Percentiles rank a stretch among this genome's conserved stretches.
Conservation (phyloP, 2,888 invertebrate genomes). For the Piscicola geometra region DNA sequence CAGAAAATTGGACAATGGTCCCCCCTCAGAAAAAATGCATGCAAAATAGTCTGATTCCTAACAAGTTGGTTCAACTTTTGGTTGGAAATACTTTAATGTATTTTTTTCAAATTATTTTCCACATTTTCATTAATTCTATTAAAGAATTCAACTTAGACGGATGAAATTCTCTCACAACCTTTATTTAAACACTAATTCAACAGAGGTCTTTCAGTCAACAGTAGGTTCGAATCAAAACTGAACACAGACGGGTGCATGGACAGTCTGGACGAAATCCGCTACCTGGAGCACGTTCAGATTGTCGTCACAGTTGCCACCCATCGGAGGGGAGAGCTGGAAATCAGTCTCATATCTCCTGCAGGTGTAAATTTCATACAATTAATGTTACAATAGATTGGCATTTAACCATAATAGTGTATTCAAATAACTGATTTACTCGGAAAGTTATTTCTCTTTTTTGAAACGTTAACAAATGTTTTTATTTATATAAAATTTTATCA, state of each 20-base stretch:
- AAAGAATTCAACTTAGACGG: no score
- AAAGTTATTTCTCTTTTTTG: no score
- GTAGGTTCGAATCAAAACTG: constrained; percentile 40
- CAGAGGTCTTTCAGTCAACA: constrained; percentile 34
- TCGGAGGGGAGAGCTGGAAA: constrained; percentile 86
- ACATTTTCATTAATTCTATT: no score
- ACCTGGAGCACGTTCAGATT: constrained; percentile 92
- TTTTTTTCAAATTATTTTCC: no score
- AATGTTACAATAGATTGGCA: no score
- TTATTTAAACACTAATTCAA: neutral
- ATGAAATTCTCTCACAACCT: no score
- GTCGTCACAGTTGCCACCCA: constrained; percentile 82
- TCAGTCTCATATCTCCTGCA: constrained; percentile 58
- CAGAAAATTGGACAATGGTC: constrained; percentile 80
- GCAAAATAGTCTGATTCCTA: constrained; percentile 44
- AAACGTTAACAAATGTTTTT: no score
- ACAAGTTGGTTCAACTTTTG: neutral
- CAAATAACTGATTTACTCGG: no score
- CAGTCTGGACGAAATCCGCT: constrained; percentile 67
- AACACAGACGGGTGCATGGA: constrained; percentile 51
- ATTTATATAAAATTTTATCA: no score
- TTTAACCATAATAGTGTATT: no score
- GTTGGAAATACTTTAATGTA: no score
- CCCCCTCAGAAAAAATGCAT: constrained; percentile 81
- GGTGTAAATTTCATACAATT: no score